Evolutionary conservation across 2,113 vertebrate genomes (phyloP), one percentile per base, ranked within the genome.

Genomic region (Hippopotamus amphibius): DNA sequence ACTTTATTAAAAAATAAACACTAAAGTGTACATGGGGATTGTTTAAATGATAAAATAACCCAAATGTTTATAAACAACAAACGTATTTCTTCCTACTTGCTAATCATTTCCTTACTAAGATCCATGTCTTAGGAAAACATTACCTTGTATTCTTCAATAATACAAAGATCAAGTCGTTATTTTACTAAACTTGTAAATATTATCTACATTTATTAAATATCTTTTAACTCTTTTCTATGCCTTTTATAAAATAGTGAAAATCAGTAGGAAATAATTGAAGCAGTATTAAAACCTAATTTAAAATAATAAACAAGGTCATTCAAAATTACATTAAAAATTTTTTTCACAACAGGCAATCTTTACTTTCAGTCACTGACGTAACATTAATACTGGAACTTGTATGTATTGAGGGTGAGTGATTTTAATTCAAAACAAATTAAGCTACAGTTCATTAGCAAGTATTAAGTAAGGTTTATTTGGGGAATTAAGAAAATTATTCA

Each of bases 391-490:
- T 88, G 53, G 74, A 97, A 80, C 16, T 21, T 57, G 0, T 37
- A 21, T 89, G 3, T 74, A 50, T 80, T 68, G 72, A 92, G 7
- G 8, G 17, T 84, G 7, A 28, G 0, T 0, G 41, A 92, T 84
- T 93, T 92, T 97, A 98, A 98, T 98, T 98, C 93, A 98, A 95
- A 97, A 79, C 0, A 59, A 97, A 98, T 98, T 97, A 97, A 98
- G 97, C 93, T 97, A 80, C 66, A 84, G 66, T 97, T 98, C 83
- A 98, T 98, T 98, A 98, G 69, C 80, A 98, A 98, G 83, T 69
- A 96, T 57, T 98, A 96, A 98, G 93, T 93, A 90, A 83, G 8
- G 0, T 97, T 98, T 63, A 90, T 94, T 98, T 97, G 55, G 97
- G 96, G 95, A 98, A 98, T 96, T 97, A 96, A 97, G 76, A 87